Percentiles rank a stretch among this genome's conserved stretches.
Evolutionary conservation across 2,888 invertebrate species (phyloP).

Genomic region (Phaonia tiefii): DNA sequence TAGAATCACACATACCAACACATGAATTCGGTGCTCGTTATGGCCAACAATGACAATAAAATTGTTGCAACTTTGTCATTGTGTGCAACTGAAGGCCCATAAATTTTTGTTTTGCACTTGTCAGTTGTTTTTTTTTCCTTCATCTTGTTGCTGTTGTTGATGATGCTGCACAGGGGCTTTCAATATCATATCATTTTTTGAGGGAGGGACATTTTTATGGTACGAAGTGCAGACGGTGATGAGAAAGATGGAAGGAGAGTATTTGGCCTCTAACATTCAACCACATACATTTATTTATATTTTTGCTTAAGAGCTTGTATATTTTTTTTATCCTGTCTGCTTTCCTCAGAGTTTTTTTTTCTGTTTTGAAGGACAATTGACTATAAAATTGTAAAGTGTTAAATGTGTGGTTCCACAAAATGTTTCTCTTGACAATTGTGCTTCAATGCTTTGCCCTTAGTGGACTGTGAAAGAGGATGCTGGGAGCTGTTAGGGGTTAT

Average conservation of each 20-base stretch:
- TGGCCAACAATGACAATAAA: slow-evolving; percentile 37
- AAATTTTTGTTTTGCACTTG: slow-evolving; percentile 43
- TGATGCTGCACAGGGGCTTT: not conserved
- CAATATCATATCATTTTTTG: not conserved
- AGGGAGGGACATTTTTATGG: not conserved
- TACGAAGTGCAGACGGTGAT: not conserved
- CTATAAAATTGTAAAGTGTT: slow-evolving; percentile 35
- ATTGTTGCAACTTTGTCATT: slow-evolving; percentile 45
- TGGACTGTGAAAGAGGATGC: not conserved
- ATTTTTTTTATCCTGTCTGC: not conserved
- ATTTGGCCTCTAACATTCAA: not conserved
- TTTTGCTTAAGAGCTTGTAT: slow-evolving; percentile 23
- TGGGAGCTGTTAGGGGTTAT: not conserved
- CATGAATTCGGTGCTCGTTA: slow-evolving; percentile 19
- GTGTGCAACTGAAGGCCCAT: slow-evolving; percentile 45
- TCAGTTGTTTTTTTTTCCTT: slow-evolving; percentile 3
- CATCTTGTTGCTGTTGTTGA: not conserved
- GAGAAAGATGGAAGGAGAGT: not conserved
- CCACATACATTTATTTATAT: slow-evolving; percentile 29
- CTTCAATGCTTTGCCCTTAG: not conserved
- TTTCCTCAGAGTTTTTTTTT: not conserved
- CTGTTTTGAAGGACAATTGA: slow-evolving; percentile 47
- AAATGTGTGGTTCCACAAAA: slow-evolving; percentile 32
- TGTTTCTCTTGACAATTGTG: not conserved
- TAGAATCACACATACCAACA: not conserved